Evolutionary conservation across 2,113 vertebrate species (phyloP), one percentile per base, ranked within the genome.

Genomic region (Dicaeum eximium): DNA sequence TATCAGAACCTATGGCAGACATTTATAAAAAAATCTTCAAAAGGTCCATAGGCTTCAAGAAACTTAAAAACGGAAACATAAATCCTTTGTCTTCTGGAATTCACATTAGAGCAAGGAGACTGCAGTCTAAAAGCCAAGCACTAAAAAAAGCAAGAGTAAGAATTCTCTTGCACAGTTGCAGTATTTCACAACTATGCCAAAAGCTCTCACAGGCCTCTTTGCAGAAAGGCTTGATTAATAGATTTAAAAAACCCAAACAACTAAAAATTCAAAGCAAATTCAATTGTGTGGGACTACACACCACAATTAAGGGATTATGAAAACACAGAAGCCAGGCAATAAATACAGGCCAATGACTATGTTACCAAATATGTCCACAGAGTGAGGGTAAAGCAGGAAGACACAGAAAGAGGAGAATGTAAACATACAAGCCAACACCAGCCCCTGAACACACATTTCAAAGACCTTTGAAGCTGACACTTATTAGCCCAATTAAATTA

Each of bases 41-140:
- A 90, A 93, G 28, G 50, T 51, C 15, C 14, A 40, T 1, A 82
- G 70, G 50, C 30, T 91, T 93, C 30, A 65, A 82, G 37, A 90
- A 62, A 86, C 33, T 88, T 58, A 37, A 62, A 78, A 87, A 92
- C 66, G 47, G 60, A 93, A 96, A 88, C 44, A 47, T 7, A 92
- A 86, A 88, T 64, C 56, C 51, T 86, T 84, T 95, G 67, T 96
- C 75, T 92, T 88, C 90, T 94, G 94, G 74, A 94, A 95, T 94
- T 90, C 88, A 94, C 80, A 92, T 93, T 64, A 90, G 25, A 81
- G 60, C 25, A 96, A 81, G n/a, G 31, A 78, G 51, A 83, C 44
- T 57, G 44, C 16, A 73, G 69, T 88, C 56, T 53, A 64, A 71
- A 94, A 96, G 82, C 64, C 79, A 95, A 88, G 44, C 11, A 13